phyloP scores from a whole-genome alignment of 2,113 vertebrate genomes.

The Cynopterus brachyotis region DNA sequence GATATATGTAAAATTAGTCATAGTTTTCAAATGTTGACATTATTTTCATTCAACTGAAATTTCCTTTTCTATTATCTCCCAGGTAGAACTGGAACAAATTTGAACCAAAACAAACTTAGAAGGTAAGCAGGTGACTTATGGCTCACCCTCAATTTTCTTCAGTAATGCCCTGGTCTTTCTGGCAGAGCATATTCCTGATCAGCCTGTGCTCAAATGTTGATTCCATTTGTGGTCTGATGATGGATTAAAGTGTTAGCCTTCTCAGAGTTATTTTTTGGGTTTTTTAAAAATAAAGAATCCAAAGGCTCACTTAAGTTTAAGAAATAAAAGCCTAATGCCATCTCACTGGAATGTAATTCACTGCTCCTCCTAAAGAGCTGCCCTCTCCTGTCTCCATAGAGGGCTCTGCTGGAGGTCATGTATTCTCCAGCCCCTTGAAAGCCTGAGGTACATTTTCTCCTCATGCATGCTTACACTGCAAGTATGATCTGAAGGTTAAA shows the following conservation, averaged over 20 bases:
- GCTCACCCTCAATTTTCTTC: not conserved
- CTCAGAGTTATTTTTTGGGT: not conserved
- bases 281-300: not conserved
- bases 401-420: too few species aligned
- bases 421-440: not conserved
- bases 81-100: not conserved
- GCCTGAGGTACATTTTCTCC: not conserved
- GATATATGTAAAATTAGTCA: not conserved
- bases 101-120: not conserved
- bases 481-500: not conserved
- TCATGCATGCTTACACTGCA: not conserved
- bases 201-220: not conserved
- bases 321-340: not conserved
- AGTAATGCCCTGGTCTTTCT: not conserved
- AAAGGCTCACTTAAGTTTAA: not conserved
- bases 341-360: not conserved
- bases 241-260: not conserved
- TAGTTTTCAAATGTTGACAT: not conserved
- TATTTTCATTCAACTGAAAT: not conserved
- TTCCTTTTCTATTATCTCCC: not conserved
- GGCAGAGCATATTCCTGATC: not conserved
- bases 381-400: not conserved
- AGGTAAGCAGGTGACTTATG: not conserved
- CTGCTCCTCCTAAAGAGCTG: not conserved
- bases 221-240: not conserved